A percentile compares a stretch with the other conserved stretches of the same genome.
phyloP scores from a whole-genome alignment of 2,113 vertebrate species.

The Raja brachyura region DNA sequence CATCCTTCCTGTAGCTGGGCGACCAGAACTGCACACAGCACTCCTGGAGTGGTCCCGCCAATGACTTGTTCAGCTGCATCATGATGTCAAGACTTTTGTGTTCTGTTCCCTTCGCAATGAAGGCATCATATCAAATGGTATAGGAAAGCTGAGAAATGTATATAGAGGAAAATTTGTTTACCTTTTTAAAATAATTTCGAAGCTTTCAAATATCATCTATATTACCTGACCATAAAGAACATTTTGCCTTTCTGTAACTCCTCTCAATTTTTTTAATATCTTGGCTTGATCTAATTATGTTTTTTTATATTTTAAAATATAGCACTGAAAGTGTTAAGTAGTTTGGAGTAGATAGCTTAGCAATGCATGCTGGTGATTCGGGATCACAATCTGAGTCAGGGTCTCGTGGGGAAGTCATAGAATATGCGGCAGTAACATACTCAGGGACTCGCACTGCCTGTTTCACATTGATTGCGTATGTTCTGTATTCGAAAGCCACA shows the following conservation, averaged over 20 bases:
- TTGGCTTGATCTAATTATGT: neutral
- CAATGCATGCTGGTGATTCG: no score
- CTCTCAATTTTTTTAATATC: neutral
- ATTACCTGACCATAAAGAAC: neutral
- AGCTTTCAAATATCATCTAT: neutral
- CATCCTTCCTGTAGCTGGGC: no score
- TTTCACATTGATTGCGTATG: neutral
- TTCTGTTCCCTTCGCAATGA: no score
- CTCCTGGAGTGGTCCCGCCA: no score
- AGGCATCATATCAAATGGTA: neutral
- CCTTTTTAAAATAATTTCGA: neutral
- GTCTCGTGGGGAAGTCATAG: neutral
- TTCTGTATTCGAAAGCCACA: neutral
- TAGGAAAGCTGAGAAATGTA: neutral
- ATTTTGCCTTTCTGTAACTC: neutral
- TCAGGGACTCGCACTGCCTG: neutral
- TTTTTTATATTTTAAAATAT: neutral
- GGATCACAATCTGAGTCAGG: neutral
- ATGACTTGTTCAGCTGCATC: no score
- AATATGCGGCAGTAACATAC: neutral
- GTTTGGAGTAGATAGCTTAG: neutral
- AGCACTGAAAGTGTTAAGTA: neutral
- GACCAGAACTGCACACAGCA: no score
- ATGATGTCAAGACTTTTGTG: no score
- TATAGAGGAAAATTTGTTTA: neutral